Evolutionary conservation across 2,888 invertebrate genomes (phyloP).

Genomic region (Dexiosoma caninum): DNA sequence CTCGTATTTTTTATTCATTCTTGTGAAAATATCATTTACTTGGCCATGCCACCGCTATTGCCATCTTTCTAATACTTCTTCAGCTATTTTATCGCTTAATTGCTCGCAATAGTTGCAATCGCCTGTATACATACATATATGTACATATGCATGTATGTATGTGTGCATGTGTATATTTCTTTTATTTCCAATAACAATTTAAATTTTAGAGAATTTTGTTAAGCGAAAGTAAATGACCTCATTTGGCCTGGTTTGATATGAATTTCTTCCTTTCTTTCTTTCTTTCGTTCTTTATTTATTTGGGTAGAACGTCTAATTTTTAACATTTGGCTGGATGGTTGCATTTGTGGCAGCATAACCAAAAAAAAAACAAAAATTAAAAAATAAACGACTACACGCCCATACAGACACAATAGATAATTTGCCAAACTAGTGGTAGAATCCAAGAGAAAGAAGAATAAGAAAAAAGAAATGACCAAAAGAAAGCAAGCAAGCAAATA

Average conservation of each 20-base stretch:
- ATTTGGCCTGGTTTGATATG: conserved; percentile 62
- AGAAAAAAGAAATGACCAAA: conserved; percentile 3
- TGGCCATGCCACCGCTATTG: too few species aligned
- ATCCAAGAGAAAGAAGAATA: conserved; percentile 15
- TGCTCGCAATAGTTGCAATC: conserved; percentile 11
- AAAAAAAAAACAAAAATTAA: background rate
- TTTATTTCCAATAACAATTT: conserved; percentile 13
- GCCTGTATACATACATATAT: too few species aligned
- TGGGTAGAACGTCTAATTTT: conserved; percentile 44
- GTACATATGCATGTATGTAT: too few species aligned
- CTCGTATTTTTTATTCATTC: background rate
- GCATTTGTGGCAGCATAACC: conserved; percentile 28
- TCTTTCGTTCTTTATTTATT: background rate
- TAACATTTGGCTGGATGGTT: conserved; percentile 56
- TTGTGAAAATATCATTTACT: background rate
- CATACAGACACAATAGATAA: conserved; percentile 50
- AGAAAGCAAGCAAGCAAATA: conserved; percentile 15
- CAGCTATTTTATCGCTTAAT: conserved; percentile 44
- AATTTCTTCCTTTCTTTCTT: conserved; percentile 7
- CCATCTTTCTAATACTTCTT: conserved; percentile 20
- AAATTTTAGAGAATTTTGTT: conserved; percentile 36
- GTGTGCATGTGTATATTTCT: too few species aligned
- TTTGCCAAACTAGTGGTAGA: conserved; percentile 54
- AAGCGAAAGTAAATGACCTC: conserved; percentile 66
- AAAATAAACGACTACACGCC: background rate